Evolutionary conservation across 2,888 invertebrate species (phyloP), one percentile per base, ranked within the genome.

Genomic region (Therioaphis trifolii): DNA sequence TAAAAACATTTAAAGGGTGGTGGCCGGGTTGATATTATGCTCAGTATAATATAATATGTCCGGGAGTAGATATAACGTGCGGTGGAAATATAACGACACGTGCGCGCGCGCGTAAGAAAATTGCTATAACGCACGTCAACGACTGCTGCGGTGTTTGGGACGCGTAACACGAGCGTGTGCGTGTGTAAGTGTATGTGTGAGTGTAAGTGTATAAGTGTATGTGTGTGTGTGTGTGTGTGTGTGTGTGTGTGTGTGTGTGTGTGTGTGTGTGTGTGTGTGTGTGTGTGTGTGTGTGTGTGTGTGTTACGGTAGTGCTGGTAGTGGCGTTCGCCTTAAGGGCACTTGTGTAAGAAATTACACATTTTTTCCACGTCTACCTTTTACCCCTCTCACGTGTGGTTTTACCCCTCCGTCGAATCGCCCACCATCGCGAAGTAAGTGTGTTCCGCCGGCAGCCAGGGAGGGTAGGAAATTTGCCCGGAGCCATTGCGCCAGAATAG

Each of bases 321-420:
- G 35, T 21, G 5, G 40, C n/a, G 35, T 75, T 12, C 18, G n/a
- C 58, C 58, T 72, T 52, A 21, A 52, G 72, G 52, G 52, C 75
- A 24, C 58, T 40, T 12, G 40, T 40, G 43, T 24, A 27, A 40
- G 40, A 58, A 75, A 75, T 75, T 75, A 75, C 75, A 75, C 43
- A 43, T 58, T 75, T 75, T 58, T 43, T 58, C 5, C 75, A 49
- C 76, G 46, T 35, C 15, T 72, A 24, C 40, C 55, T 40, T n/a
- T 29, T 5, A 21, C 24, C n/a, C 2, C 11, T 1, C 9, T 1
- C 55, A 4, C 9, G 12, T 58, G 21, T 58, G 2, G 52, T 4
- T 55, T 21, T 58, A 21, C 21, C 55, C 11, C n/a, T 55, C 58
- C 4, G 35, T 5, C 35, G 35, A 35, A 7, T 35, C 35, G 35